Conservation (phyloP, 2,797 vertebrate genomes). For the Myotis myotis region DNA sequence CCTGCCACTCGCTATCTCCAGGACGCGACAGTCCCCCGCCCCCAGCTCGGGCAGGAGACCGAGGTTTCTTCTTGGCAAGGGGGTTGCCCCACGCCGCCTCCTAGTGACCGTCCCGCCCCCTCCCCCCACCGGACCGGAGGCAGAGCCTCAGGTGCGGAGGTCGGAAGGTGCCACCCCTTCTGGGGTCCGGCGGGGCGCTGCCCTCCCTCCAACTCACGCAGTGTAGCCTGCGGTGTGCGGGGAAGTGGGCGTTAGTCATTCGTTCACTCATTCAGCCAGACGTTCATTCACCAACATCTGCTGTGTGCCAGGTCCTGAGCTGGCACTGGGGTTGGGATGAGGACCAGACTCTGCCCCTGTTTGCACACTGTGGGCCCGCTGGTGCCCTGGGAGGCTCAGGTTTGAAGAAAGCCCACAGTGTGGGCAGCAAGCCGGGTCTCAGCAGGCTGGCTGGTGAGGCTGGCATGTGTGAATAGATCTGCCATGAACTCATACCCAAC, state of each 20-base stretch:
- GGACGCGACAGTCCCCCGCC: background rate
- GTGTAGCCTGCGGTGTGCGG: background rate
- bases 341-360: background rate
- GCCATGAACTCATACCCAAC: constrained; percentile 37
- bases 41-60: constrained; percentile 50
- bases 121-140: background rate
- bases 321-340: background rate
- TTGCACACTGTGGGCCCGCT: background rate
- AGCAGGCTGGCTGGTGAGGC: background rate
- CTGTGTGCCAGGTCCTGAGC: constrained; percentile 41
- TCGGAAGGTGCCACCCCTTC: background rate
- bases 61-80: constrained; percentile 41
- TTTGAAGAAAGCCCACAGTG: background rate
- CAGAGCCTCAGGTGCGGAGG: background rate
- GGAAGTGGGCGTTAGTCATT: constrained; percentile 63
- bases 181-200: constrained; percentile 16
- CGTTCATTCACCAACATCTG: constrained; percentile 67
- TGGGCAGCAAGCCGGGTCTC: background rate
- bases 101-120: background rate
- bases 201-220: background rate
- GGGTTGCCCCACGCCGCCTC: background rate
- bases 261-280: constrained; percentile 63
- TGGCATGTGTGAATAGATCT: constrained; percentile 38
- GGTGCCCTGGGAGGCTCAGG: background rate
- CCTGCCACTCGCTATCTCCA: constrained; percentile 8